Conservation (phyloP, 2,797 vertebrate genomes). For the Margarornis squamiger region DNA sequence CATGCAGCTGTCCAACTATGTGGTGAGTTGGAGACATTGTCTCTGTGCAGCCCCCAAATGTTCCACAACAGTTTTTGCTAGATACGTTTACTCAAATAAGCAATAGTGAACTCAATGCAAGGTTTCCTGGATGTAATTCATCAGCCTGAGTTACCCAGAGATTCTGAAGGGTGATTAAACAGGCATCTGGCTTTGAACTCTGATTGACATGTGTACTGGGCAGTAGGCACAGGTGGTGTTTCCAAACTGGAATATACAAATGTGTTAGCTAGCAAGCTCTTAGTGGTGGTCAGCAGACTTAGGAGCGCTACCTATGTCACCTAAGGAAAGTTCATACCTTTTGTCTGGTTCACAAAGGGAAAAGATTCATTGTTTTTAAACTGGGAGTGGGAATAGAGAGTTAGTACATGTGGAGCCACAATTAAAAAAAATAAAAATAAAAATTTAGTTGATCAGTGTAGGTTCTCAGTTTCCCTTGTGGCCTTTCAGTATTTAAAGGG, state of each 20-base stretch:
- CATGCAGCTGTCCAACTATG: neutral
- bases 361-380: neutral
- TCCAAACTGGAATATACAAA: neutral
- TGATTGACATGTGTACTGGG: no score
- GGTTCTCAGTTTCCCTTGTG: neutral
- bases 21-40: no score
- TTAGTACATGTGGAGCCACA: neutral
- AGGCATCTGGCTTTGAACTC: neutral
- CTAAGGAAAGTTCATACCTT: neutral
- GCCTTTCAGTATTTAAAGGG: neutral
- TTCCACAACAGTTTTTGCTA: neutral
- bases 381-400: neutral
- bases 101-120: neutral
- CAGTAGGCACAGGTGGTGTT: neutral
- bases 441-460: neutral
- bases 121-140: neutral
- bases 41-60: neutral
- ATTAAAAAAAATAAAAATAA: fast-evolving
- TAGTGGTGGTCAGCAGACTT: neutral
- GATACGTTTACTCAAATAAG: neutral
- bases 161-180: neutral
- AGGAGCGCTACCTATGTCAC: neutral
- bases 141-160: neutral
- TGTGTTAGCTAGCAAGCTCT: neutral
- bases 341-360: neutral